A percentile compares a stretch with the other conserved stretches of the same genome.
Conservation (phyloP, 2,113 vertebrate species). For the Capreolus pygargus region DNA sequence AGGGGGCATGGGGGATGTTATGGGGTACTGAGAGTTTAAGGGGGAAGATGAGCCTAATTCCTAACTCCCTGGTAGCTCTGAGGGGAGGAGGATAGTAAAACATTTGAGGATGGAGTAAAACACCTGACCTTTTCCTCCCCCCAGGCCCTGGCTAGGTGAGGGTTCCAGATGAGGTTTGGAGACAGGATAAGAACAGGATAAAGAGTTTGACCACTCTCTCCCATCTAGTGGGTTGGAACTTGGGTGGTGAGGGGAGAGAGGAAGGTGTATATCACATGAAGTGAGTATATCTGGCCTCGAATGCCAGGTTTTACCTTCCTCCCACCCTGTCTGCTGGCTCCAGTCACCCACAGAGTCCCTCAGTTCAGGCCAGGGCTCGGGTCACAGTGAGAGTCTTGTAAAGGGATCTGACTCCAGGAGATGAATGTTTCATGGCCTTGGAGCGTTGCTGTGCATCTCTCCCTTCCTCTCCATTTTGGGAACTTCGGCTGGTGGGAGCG, state of each 20-base stretch:
- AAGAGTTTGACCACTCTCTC: not conserved
- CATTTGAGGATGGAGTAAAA: not conserved
- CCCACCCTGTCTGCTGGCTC: not conserved
- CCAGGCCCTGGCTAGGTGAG: not conserved
- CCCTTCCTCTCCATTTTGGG: not conserved
- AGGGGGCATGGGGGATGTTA: not conserved
- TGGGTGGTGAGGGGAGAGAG: not conserved
- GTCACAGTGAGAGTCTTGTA: not conserved
- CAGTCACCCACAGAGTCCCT: not conserved
- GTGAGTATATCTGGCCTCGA: not conserved
- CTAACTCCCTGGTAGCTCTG: not conserved
- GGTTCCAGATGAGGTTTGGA: not conserved
- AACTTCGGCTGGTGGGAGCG: not conserved
- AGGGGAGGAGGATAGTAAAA: not conserved
- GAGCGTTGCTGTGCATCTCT: not conserved
- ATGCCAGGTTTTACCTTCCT: not conserved
- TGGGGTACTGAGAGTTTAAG: not conserved
- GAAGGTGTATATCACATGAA: no score
- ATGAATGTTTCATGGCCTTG: constrained; percentile 1
- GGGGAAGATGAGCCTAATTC: no score
- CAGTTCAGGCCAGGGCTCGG: not conserved
- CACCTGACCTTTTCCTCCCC: not conserved
- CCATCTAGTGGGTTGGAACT: not conserved
- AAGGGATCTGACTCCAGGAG: constrained; percentile 4
- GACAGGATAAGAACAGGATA: not conserved